Conservation (phyloP, 1,140 invertebrate species). For the Heliothis virescens region DNA sequence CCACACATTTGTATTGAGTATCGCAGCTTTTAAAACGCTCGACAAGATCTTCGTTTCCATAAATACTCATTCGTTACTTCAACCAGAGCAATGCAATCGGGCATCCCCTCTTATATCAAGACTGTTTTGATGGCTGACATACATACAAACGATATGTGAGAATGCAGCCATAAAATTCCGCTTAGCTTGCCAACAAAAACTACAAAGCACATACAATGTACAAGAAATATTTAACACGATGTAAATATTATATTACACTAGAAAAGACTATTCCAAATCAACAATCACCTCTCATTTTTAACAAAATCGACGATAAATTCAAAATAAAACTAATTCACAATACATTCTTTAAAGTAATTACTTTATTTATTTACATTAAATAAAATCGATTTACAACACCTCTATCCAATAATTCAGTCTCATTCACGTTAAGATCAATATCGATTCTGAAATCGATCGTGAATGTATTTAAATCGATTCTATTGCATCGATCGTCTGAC, state of each 20-base stretch:
- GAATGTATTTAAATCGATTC: neutral
- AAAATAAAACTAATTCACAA: neutral
- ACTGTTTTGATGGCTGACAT: too few relatives aligned
- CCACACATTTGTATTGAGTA: too few relatives aligned
- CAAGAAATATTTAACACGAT: too few relatives aligned
- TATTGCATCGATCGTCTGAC: slow-evolving; percentile 9
- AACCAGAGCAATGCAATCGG: neutral
- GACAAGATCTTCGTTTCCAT: neutral
- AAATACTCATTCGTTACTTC: neutral
- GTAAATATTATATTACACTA: too few relatives aligned
- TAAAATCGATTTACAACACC: neutral
- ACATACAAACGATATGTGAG: too few relatives aligned
- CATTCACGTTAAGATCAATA: neutral
- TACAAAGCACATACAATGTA: too few relatives aligned
- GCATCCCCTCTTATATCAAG: neutral
- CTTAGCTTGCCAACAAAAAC: too few relatives aligned
- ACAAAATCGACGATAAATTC: too few relatives aligned
- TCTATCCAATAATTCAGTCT: neutral
- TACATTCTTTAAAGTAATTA: neutral
- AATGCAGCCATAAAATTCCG: too few relatives aligned
- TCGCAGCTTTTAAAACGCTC: neutral
- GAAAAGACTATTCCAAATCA: too few relatives aligned
- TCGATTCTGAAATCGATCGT: neutral
- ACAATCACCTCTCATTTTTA: too few relatives aligned
- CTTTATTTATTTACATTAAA: neutral